phyloP scores from a whole-genome alignment of 2,797 vertebrate genomes.

The Tenualosa thibaudeaui region DNA sequence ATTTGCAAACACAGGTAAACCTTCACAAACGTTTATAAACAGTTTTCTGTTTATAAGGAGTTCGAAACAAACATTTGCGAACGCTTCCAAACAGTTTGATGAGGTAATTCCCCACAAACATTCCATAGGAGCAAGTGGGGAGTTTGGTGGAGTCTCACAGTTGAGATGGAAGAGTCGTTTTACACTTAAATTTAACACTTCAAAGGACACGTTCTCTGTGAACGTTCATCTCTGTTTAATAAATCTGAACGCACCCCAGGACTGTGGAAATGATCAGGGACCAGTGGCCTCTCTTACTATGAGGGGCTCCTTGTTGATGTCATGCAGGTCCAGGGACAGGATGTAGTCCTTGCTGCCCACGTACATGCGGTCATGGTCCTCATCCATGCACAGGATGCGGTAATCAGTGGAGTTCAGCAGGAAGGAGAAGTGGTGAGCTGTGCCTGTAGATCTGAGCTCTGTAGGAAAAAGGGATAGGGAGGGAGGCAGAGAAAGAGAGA shows the following conservation, averaged over 20 bases:
- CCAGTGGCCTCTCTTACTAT: constrained; percentile 81
- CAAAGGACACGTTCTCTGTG: too few species aligned
- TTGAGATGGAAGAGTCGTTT: too few species aligned
- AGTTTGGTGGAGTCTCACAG: too few species aligned
- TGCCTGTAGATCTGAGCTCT: constrained; percentile 94
- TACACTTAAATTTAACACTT: too few species aligned
- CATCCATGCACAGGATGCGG: constrained; percentile 95
- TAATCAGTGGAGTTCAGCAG: constrained; percentile 96
- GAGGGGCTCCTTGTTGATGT: constrained; percentile 98
- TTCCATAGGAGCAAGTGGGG: too few species aligned
- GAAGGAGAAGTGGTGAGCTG: constrained; percentile 96
- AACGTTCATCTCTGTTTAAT: too few species aligned
- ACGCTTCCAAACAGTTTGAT: too few species aligned
- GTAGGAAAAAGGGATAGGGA: constrained; percentile 36
- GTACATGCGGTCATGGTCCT: constrained; percentile 99
- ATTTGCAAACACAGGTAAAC: too few species aligned
- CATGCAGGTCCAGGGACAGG: constrained; percentile 94
- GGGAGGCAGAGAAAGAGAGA: constrained; percentile 33
- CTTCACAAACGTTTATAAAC: too few species aligned
- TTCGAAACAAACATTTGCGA: too few species aligned
- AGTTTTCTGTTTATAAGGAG: too few species aligned
- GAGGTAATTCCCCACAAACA: too few species aligned
- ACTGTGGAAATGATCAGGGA: background rate
- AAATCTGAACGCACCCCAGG: background rate
- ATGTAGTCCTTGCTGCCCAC: constrained; percentile 99